Percentiles rank a stretch among this genome's conserved stretches.
Conservation (phyloP, 2,797 vertebrate species). For the Poeciliopsis presidionis region DNA sequence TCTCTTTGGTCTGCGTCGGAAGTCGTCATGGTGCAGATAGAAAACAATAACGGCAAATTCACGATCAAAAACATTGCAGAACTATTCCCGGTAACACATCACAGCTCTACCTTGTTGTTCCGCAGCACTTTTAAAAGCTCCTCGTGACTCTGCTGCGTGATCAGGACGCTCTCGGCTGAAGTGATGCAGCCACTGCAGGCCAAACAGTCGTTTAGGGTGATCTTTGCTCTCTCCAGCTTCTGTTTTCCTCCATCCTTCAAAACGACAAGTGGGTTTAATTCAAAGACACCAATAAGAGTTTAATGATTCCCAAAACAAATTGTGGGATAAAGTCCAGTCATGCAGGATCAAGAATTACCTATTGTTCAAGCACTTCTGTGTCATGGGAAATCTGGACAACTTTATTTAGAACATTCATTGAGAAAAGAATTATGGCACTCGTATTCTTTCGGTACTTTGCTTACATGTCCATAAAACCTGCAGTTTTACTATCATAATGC, state of each 20-base stretch:
- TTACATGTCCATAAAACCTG: neutral
- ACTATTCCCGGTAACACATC: neutral
- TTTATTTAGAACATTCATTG: neutral
- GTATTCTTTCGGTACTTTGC: neutral
- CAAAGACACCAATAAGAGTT: neutral
- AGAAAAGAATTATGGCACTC: neutral
- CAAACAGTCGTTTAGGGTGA: conserved; percentile 93
- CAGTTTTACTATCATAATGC: neutral
- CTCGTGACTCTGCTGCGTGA: conserved; percentile 93
- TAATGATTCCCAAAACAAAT: neutral
- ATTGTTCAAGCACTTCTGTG: neutral
- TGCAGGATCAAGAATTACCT: neutral
- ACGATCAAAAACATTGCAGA: neutral
- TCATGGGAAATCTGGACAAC: neutral
- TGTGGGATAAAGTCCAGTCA: neutral
- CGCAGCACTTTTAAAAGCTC: conserved; percentile 87
- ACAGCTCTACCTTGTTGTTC: conserved; percentile 83
- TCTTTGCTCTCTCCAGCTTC: conserved; percentile 92
- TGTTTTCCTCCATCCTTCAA: conserved; percentile 86
- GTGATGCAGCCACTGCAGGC: conserved; percentile 98
- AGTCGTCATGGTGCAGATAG: neutral
- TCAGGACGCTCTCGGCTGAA: conserved; percentile 92
- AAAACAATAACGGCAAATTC: neutral
- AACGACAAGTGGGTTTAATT: neutral
- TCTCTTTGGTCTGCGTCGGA: conserved; percentile 62